phyloP scores from a whole-genome alignment of 2,888 invertebrate genomes.

The Ectemnius cavifrons region DNA sequence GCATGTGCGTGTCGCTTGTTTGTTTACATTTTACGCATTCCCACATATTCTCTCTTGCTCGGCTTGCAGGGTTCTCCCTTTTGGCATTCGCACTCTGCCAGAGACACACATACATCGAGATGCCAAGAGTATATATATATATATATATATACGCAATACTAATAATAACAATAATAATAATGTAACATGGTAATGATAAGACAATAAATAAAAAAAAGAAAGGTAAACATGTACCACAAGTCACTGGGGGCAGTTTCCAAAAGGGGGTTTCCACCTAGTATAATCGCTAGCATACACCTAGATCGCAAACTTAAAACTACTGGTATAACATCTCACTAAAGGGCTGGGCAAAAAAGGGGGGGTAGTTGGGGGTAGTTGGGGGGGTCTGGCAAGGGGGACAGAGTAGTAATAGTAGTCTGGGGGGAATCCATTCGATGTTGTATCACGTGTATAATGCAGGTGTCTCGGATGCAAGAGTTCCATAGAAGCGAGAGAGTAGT shows the following conservation, averaged over 20 bases:
- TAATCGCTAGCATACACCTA: conserved; percentile 74
- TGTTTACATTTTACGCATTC: conserved; percentile 3
- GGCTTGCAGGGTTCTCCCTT: background rate
- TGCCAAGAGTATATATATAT: conserved; percentile 6
- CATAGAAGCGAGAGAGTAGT: no score
- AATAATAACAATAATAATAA: no score
- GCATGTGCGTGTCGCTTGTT: background rate
- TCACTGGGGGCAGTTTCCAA: conserved; percentile 64
- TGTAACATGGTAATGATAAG: conserved; percentile 5
- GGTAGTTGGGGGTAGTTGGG: conserved; percentile 26
- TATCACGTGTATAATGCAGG: no score
- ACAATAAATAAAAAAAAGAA: conserved; percentile 38
- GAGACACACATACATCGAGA: conserved; percentile 73
- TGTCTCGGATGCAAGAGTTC: no score
- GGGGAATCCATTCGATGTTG: conserved; percentile 5
- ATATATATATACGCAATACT: no score
- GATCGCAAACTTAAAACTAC: conserved; percentile 73
- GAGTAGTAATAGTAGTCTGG: background rate
- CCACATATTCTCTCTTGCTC: background rate
- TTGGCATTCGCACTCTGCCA: conserved; percentile 18
- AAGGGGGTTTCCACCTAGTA: conserved; percentile 51
- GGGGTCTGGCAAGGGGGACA: conserved; percentile 50
- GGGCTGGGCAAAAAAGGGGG: conserved; percentile 50
- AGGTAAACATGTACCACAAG: conserved; percentile 73
- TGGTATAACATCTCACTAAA: conserved; percentile 75